Evolutionary conservation across 2,797 vertebrate species (phyloP), one percentile per base, ranked within the genome.

Genomic region (Pagetopsis macropterus): DNA sequence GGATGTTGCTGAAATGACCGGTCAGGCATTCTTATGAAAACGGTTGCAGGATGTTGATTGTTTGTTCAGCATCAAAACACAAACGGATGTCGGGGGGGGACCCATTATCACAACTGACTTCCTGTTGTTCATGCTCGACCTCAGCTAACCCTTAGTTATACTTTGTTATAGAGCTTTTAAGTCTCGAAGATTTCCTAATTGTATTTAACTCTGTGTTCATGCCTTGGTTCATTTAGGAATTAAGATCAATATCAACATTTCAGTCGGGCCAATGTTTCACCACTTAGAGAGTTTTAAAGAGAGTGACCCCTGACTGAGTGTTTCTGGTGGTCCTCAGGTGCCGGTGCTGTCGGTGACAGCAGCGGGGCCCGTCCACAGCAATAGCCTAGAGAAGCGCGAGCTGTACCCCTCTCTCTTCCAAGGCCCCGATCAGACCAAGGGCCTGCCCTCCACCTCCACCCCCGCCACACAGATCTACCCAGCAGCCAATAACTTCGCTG

Each of bases 371-470:
- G 96, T 97, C 74, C 96, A 95, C 87, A 91, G 84, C 87, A 98
- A 97, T 56, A 89, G 92, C 57, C 69, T 96, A 48, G 97, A 97
- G 77, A 98, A 98, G 80, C 94, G 95, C 9, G 87, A 92, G 59
- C 87, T 97, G 0, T 98, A 96, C 68, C 90, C 95, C 0, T 60
- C 88, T 15, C 60, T 92, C 15, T 93, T 90, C 69, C 88, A 88
- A 70, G 78, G 76, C 21, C 76, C 93, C 92, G 97, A 97, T 76
- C 96, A 96, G 92, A 91, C 84, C 74, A 99, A 98, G 93, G 89
- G 85, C 59, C 83, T 98, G 59, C 90, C 96, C 11, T 89, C 96
- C 90, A 94, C 89, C 79, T 91, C 95, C 0, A 89, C 95, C 69
- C 91, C 96, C 2, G 81, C 93, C 61, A 89, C 88, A 84, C 96